A percentile compares a stretch with the other conserved stretches of the same genome.
phyloP scores from a whole-genome alignment of 2,888 invertebrate genomes.

The Lycaena phlaeas region DNA sequence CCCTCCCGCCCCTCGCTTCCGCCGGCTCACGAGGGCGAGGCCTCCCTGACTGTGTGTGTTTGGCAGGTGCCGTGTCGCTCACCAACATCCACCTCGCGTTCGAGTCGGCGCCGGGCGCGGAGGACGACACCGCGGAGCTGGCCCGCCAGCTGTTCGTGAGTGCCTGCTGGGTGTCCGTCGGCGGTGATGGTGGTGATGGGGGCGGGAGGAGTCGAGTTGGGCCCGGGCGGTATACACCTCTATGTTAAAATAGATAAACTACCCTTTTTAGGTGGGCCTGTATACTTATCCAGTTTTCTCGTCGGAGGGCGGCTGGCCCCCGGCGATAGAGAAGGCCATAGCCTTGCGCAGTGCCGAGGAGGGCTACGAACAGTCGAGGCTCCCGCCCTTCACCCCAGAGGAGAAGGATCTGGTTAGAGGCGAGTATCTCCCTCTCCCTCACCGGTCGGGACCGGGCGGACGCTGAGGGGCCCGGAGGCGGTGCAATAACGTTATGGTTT shows the following conservation, averaged over 20 bases:
- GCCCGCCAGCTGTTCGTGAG: slow-evolving; percentile 30
- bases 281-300: slow-evolving; percentile 51
- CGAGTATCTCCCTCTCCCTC: background rate
- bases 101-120: background rate
- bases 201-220: too few species aligned
- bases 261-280: slow-evolving; percentile 32
- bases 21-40: too few species aligned
- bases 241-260: too few species aligned
- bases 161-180: too few species aligned
- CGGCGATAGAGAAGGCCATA: slow-evolving; percentile 43
- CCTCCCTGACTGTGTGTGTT: background rate
- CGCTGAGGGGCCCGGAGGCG: background rate
- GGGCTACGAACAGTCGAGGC: slow-evolving; percentile 41
- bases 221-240: too few species aligned
- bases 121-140: background rate
- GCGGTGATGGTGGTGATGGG: too few species aligned
- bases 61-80: background rate
- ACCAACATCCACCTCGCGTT: slow-evolving; percentile 1
- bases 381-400: slow-evolving; percentile 37
- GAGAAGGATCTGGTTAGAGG: slow-evolving; percentile 5
- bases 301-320: slow-evolving; percentile 58
- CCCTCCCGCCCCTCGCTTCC: too few species aligned
- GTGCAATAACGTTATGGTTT: background rate
- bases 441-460: background rate
- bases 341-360: slow-evolving; percentile 40